Conservation (phyloP, 2,113 vertebrate species). For the Corythornis cristatus region DNA sequence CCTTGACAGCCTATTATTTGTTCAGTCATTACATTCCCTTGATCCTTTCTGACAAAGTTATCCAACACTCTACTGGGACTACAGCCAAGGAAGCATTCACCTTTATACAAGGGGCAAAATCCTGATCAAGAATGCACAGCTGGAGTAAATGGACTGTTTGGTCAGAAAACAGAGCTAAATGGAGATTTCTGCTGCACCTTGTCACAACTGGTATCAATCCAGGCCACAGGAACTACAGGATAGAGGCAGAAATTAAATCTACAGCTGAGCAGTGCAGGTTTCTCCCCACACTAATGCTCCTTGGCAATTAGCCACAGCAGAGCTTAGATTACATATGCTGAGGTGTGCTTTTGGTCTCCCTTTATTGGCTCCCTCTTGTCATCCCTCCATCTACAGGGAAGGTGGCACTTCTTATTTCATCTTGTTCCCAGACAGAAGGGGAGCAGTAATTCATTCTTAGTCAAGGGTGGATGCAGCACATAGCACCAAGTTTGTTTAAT, state of each 20-base stretch:
- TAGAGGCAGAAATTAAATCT: background rate
- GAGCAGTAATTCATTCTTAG: background rate
- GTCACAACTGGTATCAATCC: background rate
- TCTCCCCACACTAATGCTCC: background rate
- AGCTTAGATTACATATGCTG: background rate
- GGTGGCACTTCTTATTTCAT: background rate
- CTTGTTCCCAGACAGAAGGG: background rate
- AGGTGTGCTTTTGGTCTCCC: background rate
- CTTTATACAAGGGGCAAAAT: slow-evolving; percentile 25
- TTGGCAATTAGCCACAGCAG: background rate
- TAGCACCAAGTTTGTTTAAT: background rate
- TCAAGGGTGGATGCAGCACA: background rate
- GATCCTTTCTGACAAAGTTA: slow-evolving; percentile 56
- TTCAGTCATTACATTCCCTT: slow-evolving; percentile 28
- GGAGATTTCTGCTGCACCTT: background rate
- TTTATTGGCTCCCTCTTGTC: background rate
- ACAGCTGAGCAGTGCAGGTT: background rate
- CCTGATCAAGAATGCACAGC: background rate
- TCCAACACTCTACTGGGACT: background rate
- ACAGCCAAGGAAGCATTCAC: slow-evolving; percentile 32
- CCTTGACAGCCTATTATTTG: slow-evolving; percentile 63
- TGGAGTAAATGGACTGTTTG: background rate
- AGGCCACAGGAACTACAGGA: background rate
- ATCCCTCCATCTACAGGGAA: background rate
- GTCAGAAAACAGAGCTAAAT: background rate